Conservation (phyloP, 2,888 invertebrate genomes). For the Prionchulus punctatus region DNA sequence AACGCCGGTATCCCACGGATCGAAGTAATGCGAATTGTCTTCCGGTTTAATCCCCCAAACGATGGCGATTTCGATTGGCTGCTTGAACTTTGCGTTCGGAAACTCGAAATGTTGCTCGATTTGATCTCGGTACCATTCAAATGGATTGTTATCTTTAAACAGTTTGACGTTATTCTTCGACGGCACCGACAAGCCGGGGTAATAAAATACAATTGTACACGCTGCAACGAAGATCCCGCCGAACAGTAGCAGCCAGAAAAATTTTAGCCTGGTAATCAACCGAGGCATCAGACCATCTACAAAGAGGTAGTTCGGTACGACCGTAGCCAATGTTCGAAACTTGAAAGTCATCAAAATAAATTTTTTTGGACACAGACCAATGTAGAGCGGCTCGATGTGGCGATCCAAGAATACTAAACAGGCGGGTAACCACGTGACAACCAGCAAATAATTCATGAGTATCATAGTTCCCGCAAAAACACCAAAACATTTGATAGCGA, state of each 20-base stretch:
- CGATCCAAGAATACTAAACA: slow-evolving; percentile 46
- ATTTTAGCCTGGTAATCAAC: slow-evolving; percentile 35
- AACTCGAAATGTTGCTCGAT: neutral
- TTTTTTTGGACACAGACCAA: slow-evolving; percentile 8
- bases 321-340: too few species aligned
- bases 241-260: slow-evolving; percentile 39
- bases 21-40: too few species aligned
- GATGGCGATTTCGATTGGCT: neutral
- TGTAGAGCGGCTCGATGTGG: slow-evolving; percentile 11
- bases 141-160: slow-evolving; percentile 41
- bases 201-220: slow-evolving; percentile 53
- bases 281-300: slow-evolving; percentile 38
- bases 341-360: too few species aligned
- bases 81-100: neutral
- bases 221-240: slow-evolving; percentile 43
- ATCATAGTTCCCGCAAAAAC: slow-evolving; percentile 75
- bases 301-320: slow-evolving; percentile 11
- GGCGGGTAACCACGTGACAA: slow-evolving; percentile 77
- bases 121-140: slow-evolving; percentile 11
- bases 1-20: too few species aligned
- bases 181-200: slow-evolving; percentile 66
- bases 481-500: slow-evolving; percentile 49
- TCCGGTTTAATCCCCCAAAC: slow-evolving; percentile 4
- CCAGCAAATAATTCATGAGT: slow-evolving; percentile 68
- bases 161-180: slow-evolving; percentile 67